A percentile compares a stretch with the other conserved stretches of the same genome.
phyloP scores from a whole-genome alignment of 2,888 invertebrate species.

The Drosophila limbata region DNA sequence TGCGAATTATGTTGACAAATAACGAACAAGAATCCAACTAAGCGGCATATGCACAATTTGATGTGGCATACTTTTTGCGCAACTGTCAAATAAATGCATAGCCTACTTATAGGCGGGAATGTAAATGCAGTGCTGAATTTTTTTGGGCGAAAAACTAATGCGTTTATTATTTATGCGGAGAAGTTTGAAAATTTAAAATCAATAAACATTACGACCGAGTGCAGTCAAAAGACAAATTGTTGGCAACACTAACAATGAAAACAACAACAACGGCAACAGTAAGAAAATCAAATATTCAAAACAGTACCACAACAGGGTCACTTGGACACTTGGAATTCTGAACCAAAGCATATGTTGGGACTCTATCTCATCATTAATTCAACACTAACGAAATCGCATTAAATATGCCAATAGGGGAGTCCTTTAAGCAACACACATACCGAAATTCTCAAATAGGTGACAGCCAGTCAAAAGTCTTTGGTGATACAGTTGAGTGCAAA shows the following conservation, averaged over 20 bases:
- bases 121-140: conserved; percentile 4
- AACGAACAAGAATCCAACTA: conserved; percentile 5
- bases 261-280: conserved; percentile 1
- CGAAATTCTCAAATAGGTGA: background rate
- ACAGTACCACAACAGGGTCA: conserved; percentile 23
- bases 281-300: conserved; percentile 64
- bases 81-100: conserved; percentile 7
- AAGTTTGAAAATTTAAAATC: conserved; percentile 53
- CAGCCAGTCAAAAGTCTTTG: conserved; percentile 11
- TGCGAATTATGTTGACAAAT: conserved; percentile 10
- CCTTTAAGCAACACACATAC: conserved; percentile 13
- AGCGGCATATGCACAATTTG: conserved; percentile 1
- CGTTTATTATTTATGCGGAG: conserved; percentile 4
- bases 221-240: conserved; percentile 6
- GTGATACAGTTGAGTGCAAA: conserved; percentile 16
- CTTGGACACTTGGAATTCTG: conserved; percentile 48
- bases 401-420: conserved; percentile 23
- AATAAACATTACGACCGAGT: conserved; percentile 38
- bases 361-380: conserved; percentile 62
- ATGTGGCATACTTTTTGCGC: conserved; percentile 4
- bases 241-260: background rate
- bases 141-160: conserved; percentile 5
- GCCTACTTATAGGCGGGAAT: conserved; percentile 16
- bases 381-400: conserved; percentile 39
- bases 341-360: conserved; percentile 58